Evolutionary conservation across 1,140 invertebrate species (phyloP), one percentile per base, ranked within the genome.

Genomic region (Drosophila melanica): DNA sequence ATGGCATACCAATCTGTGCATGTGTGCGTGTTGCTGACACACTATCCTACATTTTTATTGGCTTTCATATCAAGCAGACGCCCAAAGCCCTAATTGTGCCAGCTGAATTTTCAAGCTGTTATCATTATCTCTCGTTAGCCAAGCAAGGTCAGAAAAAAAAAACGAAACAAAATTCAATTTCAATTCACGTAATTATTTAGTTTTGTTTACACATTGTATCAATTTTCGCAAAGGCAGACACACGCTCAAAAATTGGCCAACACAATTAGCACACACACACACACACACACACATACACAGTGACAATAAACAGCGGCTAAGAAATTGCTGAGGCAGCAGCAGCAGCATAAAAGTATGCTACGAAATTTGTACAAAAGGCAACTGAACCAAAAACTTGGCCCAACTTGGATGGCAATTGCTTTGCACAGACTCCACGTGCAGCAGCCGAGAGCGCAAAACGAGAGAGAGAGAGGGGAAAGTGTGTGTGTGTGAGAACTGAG

Each of bases 31-130:
- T 51, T 50, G 48, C 59, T 75, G 82, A 87, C 82, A 87, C 82
- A 87, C 84, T 84, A 82, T 87, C 84, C 82, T 89, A 87, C 79
- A 84, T 87, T 87, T 89, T 87, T 78, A 87, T 86, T 81, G 79
- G 79, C 82, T 67, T 86, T 37, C 27, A 33, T 39, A 55, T 71
- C 39, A 35, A 63, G 42, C 55, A 69, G 58, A 48, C 37, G 55
- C 27, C 55, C 58, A 60, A 60, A 60, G 55, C 58, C 63, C 54
- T 73, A 68, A 73, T 73, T 73, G 70, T 47, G 65, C 57, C 60
- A 33, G 60, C n/a, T 41, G 51, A 55, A 48, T 53, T 55, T 54
- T 50, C 37, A 62, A 27, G 51, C 47, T 41, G 45, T 69, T 57
- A 63, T 69, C 35, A 48, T 23, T 42, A 51, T 30, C 50, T 55